phyloP scores from a whole-genome alignment of 53 echinoderm and acorn worm species.

The Apostichopus leukothele region DNA sequence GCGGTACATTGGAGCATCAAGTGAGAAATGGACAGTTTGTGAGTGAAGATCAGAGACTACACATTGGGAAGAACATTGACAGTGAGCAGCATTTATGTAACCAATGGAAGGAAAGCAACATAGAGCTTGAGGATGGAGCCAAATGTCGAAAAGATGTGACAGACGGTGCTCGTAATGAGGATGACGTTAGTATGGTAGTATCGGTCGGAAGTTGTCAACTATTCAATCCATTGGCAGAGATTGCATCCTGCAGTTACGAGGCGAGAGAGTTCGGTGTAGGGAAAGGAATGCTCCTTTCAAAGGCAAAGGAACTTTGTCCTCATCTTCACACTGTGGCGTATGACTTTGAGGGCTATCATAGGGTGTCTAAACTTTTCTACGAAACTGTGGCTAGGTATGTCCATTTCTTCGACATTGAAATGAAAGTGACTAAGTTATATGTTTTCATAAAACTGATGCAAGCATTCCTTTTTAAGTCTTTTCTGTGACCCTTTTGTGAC shows the following conservation, averaged over 20 bases:
- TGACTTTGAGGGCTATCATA: slow-evolving; percentile 90
- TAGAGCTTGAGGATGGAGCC: too few species aligned
- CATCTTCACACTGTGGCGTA: slow-evolving; percentile 90
- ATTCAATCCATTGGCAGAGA: slow-evolving; percentile 84
- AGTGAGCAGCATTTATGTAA: not conserved
- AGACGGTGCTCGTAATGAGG: too few species aligned
- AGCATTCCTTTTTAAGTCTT: too few species aligned
- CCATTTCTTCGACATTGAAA: too few species aligned
- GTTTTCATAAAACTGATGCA: not conserved
- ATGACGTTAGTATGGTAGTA: not conserved
- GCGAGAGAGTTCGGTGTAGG: slow-evolving; percentile 75
- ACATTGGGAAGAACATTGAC: not conserved
- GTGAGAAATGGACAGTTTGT: not conserved
- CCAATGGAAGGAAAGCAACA: too few species aligned
- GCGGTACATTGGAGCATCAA: not conserved
- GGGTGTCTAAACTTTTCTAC: slow-evolving; percentile 80
- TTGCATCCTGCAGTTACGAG: slow-evolving; percentile 96
- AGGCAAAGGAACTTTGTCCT: slow-evolving; percentile 81
- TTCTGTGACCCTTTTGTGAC: too few species aligned
- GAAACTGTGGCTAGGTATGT: slow-evolving; percentile 88
- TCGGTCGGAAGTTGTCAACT: not conserved
- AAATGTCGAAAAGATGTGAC: too few species aligned
- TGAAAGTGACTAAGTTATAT: too few species aligned
- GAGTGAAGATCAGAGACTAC: not conserved
- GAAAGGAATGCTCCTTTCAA: slow-evolving; percentile 96